phyloP scores from a whole-genome alignment of 2,888 invertebrate genomes.

The Andrena chrysosceles region DNA sequence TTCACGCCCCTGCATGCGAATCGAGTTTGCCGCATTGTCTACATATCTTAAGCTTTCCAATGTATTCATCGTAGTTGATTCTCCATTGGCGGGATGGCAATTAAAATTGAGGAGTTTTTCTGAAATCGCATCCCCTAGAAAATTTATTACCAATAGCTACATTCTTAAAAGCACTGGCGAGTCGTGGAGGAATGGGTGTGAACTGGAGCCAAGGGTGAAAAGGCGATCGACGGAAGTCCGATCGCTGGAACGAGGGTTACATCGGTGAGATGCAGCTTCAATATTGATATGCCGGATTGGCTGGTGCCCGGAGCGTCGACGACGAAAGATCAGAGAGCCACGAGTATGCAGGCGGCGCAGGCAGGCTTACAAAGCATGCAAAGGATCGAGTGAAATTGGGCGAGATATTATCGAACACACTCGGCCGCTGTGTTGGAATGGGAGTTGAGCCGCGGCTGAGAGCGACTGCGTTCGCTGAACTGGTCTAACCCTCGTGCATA shows the following conservation, averaged over 20 bases:
- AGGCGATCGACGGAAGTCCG: constrained; percentile 20
- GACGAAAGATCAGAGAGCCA: constrained; percentile 54
- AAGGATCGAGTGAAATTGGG: constrained; percentile 78
- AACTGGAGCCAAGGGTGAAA: not conserved
- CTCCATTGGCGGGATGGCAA: no score
- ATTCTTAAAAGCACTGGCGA: not conserved
- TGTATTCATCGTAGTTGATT: no score
- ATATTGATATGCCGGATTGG: constrained; percentile 75
- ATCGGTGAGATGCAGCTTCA: constrained; percentile 75
- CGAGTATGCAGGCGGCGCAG: constrained; percentile 20
- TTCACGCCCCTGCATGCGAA: no score
- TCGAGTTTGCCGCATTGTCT: no score
- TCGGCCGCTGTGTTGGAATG: constrained; percentile 17
- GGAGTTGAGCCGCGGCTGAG: constrained; percentile 18
- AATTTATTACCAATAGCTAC: no score
- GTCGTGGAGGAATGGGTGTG: not conserved
- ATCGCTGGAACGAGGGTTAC: constrained; percentile 57
- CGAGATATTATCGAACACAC: constrained; percentile 76
- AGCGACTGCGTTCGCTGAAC: constrained; percentile 21
- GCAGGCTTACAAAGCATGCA: constrained; percentile 72
- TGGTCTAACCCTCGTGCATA: constrained; percentile 37
- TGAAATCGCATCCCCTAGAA: no score
- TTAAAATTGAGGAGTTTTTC: no score
- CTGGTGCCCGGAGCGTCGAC: constrained; percentile 59
- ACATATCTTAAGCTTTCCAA: no score